Evolutionary conservation across 2,797 vertebrate genomes (phyloP).

Genomic region (Poliocrania exsul): DNA sequence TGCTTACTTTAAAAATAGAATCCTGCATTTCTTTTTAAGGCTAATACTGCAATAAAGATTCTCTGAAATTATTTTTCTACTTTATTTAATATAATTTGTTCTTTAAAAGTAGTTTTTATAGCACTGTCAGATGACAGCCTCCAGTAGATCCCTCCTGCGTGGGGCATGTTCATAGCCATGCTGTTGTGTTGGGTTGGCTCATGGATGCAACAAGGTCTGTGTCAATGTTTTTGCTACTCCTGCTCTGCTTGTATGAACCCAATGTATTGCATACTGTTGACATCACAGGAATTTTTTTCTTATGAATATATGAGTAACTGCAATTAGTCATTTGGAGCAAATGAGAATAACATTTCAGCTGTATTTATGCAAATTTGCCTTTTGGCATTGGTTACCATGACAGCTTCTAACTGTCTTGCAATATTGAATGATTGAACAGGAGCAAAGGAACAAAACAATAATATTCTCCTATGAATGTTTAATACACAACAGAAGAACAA

Average conservation of each 20-base stretch:
- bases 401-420: neutral
- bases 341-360: neutral
- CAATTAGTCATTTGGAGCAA: neutral
- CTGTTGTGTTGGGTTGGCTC: too few species aligned
- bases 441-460: neutral
- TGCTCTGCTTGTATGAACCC: neutral
- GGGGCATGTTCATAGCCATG: fast-evolving
- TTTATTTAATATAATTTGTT: neutral
- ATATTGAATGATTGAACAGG: neutral
- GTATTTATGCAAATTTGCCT: neutral
- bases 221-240: neutral
- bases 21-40: neutral
- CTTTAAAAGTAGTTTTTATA: neutral
- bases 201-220: fast-evolving
- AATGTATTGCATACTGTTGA: neutral
- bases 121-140: neutral
- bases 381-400: neutral
- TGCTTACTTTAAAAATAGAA: neutral
- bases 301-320: neutral
- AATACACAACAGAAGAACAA: neutral
- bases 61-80: neutral
- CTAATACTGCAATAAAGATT: neutral
- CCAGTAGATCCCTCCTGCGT: fast-evolving
- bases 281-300: neutral
- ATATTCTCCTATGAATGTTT: neutral